Conservation (phyloP, 2,888 invertebrate genomes). For the Clusia tigrina region DNA sequence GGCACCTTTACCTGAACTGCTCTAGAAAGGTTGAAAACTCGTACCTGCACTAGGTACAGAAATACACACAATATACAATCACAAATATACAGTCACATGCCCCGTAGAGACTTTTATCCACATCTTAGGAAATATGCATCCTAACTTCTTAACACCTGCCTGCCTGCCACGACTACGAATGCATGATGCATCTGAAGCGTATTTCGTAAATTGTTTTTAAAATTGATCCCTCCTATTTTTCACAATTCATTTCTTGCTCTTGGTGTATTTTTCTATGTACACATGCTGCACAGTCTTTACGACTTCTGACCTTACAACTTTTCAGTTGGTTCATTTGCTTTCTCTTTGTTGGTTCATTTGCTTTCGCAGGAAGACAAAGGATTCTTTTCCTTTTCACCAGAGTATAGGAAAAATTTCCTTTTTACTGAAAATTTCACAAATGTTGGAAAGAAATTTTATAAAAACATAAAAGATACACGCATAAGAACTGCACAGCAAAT, state of each 20-base stretch:
- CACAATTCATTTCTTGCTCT: constrained; percentile 29
- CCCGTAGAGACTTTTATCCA: too few species aligned
- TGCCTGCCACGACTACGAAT: too few species aligned
- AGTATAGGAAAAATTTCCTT: background rate
- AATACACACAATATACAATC: too few species aligned
- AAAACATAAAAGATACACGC: background rate
- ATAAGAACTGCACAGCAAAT: background rate
- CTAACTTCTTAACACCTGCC: constrained; percentile 47
- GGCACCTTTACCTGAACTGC: too few species aligned
- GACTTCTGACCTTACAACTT: constrained; percentile 14
- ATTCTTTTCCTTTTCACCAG: background rate
- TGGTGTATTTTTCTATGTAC: constrained; percentile 18
- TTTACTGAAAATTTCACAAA: background rate
- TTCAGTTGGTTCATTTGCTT: background rate
- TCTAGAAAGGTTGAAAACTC: too few species aligned
- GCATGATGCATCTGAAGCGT: background rate
- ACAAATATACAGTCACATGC: too few species aligned
- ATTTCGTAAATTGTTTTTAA: background rate
- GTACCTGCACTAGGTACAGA: too few species aligned
- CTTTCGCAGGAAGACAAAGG: background rate
- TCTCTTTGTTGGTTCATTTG: background rate
- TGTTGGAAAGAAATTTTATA: background rate
- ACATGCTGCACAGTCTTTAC: constrained; percentile 28
- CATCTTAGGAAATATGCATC: constrained; percentile 15
- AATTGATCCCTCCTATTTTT: constrained; percentile 32